Conservation (phyloP, 2,888 invertebrate species). For the Bellardia bayeri region DNA sequence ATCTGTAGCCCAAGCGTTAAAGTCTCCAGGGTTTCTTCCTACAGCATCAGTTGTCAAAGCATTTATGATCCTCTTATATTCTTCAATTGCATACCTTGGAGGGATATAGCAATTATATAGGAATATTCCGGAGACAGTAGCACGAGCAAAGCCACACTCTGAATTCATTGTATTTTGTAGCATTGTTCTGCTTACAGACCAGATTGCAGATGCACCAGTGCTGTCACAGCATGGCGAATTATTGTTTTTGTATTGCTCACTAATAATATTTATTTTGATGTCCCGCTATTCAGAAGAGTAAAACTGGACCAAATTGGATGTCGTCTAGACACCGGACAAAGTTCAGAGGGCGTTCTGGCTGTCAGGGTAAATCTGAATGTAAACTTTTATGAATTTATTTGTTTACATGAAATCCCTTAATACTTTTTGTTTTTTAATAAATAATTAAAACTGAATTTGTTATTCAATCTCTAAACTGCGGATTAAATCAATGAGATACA, state of each 20-base stretch:
- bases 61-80: neutral
- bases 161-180: neutral
- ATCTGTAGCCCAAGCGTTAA: too few relatives aligned
- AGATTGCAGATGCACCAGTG: neutral
- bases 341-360: too few relatives aligned
- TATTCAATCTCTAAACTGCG: neutral
- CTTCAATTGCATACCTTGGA: neutral
- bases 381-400: too few relatives aligned
- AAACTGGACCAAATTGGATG: too few relatives aligned
- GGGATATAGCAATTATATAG: neutral
- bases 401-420: too few relatives aligned
- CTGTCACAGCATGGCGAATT: too few relatives aligned
- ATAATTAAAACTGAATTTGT: neutral
- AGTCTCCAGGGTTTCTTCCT: neutral
- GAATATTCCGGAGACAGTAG: neutral
- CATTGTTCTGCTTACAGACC: neutral
- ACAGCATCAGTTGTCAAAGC: neutral
- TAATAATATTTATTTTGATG: neutral
- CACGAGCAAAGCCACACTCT: too few relatives aligned
- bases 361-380: too few relatives aligned
- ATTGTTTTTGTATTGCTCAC: too few relatives aligned
- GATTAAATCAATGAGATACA: neutral
- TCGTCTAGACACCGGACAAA: too few relatives aligned
- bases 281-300: too few relatives aligned
- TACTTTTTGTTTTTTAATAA: neutral